phyloP scores from a whole-genome alignment of 1,140 invertebrate genomes.

The Delia radicum region DNA sequence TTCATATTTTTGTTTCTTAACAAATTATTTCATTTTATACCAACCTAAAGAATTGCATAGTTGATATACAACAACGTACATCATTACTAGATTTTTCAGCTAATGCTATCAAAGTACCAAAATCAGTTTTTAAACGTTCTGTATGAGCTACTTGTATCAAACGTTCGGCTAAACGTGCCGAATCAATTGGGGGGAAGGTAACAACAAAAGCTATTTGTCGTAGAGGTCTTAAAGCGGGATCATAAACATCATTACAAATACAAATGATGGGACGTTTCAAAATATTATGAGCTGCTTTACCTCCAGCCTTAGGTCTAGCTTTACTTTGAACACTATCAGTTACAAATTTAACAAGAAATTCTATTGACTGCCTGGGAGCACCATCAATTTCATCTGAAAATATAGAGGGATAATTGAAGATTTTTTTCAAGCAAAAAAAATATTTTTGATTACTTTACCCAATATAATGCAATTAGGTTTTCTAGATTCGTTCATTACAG shows the following conservation, averaged over 20 bases:
- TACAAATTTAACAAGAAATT: slow-evolving; percentile 80
- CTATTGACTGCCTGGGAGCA: slow-evolving; percentile 80
- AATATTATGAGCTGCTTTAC: slow-evolving; percentile 58
- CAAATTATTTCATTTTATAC: neutral
- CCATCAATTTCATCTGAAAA: slow-evolving; percentile 93
- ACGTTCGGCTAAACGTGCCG: slow-evolving; percentile 65
- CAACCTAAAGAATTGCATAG: slow-evolving; percentile 75
- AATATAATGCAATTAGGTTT: slow-evolving; percentile 92
- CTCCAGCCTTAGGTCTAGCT: slow-evolving; percentile 61
- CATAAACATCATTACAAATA: slow-evolving; percentile 95
- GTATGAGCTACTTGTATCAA: slow-evolving; percentile 68
- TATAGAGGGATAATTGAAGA: neutral
- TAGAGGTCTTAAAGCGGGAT: slow-evolving; percentile 75
- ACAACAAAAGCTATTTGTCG: slow-evolving; percentile 75
- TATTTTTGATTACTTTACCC: slow-evolving; percentile 48
- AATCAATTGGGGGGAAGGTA: slow-evolving; percentile 69
- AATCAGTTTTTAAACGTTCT: slow-evolving; percentile 73
- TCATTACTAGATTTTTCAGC: slow-evolving; percentile 83
- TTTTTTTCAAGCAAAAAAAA: neutral
- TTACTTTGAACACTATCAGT: slow-evolving; percentile 62
- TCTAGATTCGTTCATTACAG: slow-evolving; percentile 77
- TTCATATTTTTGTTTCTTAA: too few relatives aligned
- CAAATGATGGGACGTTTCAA: slow-evolving; percentile 87
- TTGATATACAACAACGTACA: slow-evolving; percentile 84
- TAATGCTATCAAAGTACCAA: slow-evolving; percentile 69